Conservation (phyloP, 2,888 invertebrate species). For the Apodemia duryi region DNA sequence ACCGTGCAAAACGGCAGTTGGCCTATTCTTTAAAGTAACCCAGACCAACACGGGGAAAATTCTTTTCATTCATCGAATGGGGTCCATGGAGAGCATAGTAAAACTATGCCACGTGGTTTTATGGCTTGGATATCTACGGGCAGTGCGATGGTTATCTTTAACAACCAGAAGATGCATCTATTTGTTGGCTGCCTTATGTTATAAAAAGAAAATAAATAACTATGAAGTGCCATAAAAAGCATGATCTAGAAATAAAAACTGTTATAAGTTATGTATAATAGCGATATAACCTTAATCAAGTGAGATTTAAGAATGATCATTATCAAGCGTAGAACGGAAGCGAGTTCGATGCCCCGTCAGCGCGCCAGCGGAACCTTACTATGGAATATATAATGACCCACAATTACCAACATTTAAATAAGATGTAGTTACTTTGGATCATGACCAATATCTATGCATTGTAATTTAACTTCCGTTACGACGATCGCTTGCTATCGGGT, state of each 20-base stretch:
- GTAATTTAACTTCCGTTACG: neutral
- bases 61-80: too few relatives aligned
- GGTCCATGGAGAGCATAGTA: too few relatives aligned
- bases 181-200: too few relatives aligned
- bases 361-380: slow-evolving; percentile 53
- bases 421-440: slow-evolving; percentile 4
- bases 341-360: slow-evolving; percentile 64
- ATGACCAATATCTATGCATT: neutral
- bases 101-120: too few relatives aligned
- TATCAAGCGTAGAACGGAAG: slow-evolving; percentile 45
- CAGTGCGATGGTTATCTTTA: too few relatives aligned
- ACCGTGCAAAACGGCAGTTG: too few relatives aligned
- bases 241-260: neutral
- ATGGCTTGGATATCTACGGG: too few relatives aligned
- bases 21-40: too few relatives aligned
- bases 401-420: slow-evolving; percentile 20
- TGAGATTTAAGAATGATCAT: slow-evolving; percentile 20
- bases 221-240: too few relatives aligned
- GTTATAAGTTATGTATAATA: neutral
- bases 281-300: neutral
- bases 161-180: too few relatives aligned
- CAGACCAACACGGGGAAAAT: too few relatives aligned
- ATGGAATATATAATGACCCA: slow-evolving; percentile 52
- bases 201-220: too few relatives aligned
- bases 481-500: neutral